phyloP scores from a whole-genome alignment of 1,140 invertebrate species.

The Globodera ellingtonae region DNA sequence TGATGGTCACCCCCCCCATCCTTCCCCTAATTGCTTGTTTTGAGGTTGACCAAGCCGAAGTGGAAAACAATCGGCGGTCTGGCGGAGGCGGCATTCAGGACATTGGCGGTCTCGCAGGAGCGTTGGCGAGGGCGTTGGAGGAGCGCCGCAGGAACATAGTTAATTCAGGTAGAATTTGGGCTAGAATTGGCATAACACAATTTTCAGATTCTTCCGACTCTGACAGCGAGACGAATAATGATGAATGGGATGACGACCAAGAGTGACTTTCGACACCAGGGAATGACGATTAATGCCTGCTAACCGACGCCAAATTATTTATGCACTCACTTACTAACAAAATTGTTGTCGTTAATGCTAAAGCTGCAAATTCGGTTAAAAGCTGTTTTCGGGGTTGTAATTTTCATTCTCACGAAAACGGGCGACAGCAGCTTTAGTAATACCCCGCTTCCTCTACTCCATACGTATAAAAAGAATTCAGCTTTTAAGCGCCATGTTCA shows the following conservation, averaged over 20 bases:
- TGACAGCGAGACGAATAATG: slow-evolving; percentile 39
- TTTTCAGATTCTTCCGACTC: slow-evolving; percentile 43
- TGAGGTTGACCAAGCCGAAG: slow-evolving; percentile 42
- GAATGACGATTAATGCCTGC: too few relatives aligned
- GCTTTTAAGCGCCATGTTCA: too few relatives aligned
- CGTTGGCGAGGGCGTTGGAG: slow-evolving; percentile 48
- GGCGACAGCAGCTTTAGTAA: too few relatives aligned
- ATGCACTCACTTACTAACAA: too few relatives aligned
- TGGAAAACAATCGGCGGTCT: slow-evolving; percentile 44
- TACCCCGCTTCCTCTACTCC: too few relatives aligned
- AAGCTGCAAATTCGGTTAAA: too few relatives aligned
- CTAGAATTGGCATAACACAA: background rate
- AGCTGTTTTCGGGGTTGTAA: too few relatives aligned
- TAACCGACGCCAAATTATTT: too few relatives aligned
- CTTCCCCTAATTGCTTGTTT: slow-evolving; percentile 1
- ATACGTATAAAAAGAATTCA: too few relatives aligned
- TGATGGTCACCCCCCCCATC: background rate
- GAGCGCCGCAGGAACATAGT: slow-evolving; percentile 46
- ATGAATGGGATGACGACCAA: slow-evolving; percentile 45
- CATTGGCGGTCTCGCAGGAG: slow-evolving; percentile 52
- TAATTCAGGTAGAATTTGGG: slow-evolving; percentile 40
- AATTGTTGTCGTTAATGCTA: too few relatives aligned
- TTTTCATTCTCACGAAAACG: too few relatives aligned
- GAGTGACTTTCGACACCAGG: slow-evolving; percentile 1
- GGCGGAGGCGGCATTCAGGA: slow-evolving; percentile 22